Conservation (phyloP, 2,113 vertebrate species). For the Bujurquina vittata region DNA sequence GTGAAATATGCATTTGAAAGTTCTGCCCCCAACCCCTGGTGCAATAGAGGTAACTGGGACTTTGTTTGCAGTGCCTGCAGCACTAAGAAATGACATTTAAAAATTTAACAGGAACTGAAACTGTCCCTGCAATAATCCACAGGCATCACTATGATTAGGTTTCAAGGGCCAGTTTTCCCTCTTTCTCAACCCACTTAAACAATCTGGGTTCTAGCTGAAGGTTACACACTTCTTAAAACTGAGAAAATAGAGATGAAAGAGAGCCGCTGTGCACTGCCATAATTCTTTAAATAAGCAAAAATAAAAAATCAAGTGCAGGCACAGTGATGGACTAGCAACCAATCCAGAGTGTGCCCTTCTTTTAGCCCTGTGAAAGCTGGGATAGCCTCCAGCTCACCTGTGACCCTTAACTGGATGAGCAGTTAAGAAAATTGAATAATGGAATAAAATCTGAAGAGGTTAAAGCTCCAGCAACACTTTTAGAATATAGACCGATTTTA, state of each 20-base stretch:
- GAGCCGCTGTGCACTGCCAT: not conserved
- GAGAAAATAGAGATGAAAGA: not conserved
- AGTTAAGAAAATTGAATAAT: not conserved
- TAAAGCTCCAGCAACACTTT: not conserved
- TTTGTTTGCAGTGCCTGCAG: not conserved
- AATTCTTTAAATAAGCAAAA: not conserved
- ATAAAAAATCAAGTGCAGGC: not conserved
- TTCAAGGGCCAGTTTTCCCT: not conserved
- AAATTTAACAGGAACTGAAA: not conserved
- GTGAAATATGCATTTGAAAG: not conserved
- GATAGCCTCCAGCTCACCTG: not conserved
- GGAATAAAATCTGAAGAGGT: not conserved
- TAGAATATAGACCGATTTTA: not conserved
- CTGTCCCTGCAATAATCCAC: constrained; percentile 5
- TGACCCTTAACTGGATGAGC: not conserved
- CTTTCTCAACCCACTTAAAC: not conserved
- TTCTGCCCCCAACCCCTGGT: not conserved
- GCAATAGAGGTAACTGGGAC: not conserved
- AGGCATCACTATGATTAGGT: not conserved
- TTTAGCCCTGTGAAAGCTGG: not conserved
- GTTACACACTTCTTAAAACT: not conserved
- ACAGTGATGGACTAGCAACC: not conserved
- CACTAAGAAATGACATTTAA: not conserved
- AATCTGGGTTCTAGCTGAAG: not conserved
- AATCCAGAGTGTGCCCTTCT: not conserved